phyloP scores from a whole-genome alignment of 2,113 vertebrate species.

The Pluvianellus socialis region DNA sequence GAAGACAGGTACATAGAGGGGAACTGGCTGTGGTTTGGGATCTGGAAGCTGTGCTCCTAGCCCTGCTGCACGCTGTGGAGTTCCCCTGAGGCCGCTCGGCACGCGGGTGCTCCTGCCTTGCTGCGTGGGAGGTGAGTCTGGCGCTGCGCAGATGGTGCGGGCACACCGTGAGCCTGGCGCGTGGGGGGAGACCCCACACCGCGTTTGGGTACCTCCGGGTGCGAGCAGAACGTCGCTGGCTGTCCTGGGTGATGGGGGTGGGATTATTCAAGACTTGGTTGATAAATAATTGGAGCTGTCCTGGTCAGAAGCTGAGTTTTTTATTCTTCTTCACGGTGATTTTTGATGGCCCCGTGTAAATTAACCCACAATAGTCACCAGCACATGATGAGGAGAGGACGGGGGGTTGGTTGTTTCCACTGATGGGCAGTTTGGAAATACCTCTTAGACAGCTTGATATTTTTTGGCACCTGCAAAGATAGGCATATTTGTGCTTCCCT shows the following conservation, averaged over 20 bases:
- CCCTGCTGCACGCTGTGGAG: background rate
- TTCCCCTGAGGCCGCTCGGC: background rate
- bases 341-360: background rate
- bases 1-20: background rate
- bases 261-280: background rate
- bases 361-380: background rate
- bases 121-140: background rate
- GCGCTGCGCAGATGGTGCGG: background rate
- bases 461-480: background rate
- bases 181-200: background rate
- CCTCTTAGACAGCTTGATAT: background rate
- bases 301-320: background rate
- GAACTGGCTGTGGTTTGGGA: background rate
- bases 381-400: background rate
- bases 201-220: background rate
- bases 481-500: background rate
- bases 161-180: accelerated
- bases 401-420: background rate
- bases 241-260: background rate
- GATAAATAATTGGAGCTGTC: background rate
- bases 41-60: background rate
- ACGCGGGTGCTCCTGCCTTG: background rate
- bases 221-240: background rate
- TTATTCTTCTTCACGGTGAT: background rate
- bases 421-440: background rate